Conservation (phyloP, 2,888 invertebrate genomes). For the Drosophila seclusa region DNA sequence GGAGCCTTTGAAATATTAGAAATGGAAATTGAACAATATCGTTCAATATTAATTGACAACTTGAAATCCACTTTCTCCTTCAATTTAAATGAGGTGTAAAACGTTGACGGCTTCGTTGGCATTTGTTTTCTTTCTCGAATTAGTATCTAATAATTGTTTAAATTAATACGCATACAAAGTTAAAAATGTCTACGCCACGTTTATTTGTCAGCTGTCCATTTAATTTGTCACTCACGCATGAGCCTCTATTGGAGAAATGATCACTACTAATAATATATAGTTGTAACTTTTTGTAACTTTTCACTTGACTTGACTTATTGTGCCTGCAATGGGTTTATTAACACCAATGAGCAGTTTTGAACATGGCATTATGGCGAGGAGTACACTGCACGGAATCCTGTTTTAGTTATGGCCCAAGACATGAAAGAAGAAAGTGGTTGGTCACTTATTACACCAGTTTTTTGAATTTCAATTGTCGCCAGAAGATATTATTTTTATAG, state of each 20-base stretch:
- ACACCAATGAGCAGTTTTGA: slow-evolving; percentile 25
- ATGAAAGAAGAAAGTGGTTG: slow-evolving; percentile 52
- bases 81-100: slow-evolving; percentile 35
- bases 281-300: slow-evolving; percentile 15
- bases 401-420: background rate
- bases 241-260: slow-evolving; percentile 54
- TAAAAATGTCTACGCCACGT: slow-evolving; percentile 32
- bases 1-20: background rate
- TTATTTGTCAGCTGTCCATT: slow-evolving; percentile 15
- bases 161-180: slow-evolving; percentile 57
- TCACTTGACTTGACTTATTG: slow-evolving; percentile 6
- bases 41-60: slow-evolving; percentile 4
- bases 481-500: slow-evolving; percentile 4
- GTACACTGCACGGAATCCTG: background rate
- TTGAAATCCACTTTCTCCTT: slow-evolving; percentile 65
- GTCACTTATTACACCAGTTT: slow-evolving; percentile 31
- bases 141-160: slow-evolving; percentile 71
- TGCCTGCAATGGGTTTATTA: slow-evolving; percentile 34
- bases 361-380: background rate
- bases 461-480: slow-evolving; percentile 17
- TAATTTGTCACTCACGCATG: slow-evolving; percentile 77
- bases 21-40: background rate
- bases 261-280: background rate
- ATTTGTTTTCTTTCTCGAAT: slow-evolving; percentile 54
- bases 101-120: slow-evolving; percentile 13